Evolutionary conservation across 2,888 invertebrate species (phyloP), one percentile per base, ranked within the genome.

Genomic region (Melieria crassipennis): DNA sequence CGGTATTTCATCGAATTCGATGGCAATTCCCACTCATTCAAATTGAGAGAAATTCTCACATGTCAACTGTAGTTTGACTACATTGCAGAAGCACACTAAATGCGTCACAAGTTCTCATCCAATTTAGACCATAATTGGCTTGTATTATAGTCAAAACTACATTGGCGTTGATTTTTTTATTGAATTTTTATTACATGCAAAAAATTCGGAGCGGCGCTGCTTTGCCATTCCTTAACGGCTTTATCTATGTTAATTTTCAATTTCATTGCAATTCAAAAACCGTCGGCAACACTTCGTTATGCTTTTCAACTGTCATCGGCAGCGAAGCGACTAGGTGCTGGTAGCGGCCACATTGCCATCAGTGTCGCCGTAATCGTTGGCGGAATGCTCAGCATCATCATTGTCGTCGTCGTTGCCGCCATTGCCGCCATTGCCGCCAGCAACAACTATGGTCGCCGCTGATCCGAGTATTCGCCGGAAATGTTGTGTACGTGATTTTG

Each of bases 401-500:
- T 77, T 71, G 62, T 66, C 70, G 55, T 47, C 71, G 52, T 71
- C n/a, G 60, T 58, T 76, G 30, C 30, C 30, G 30, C 30, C 30
- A 30, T 58, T 76, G 30, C 30, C 30, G 30, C 30, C 30, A 30
- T 2, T 2, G 30, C 30, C 30, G 30, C 30, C 30, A 30, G 30
- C 30, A 30, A 30, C 30, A 30, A 30, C 30, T 30, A 30, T 30
- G 30, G 30, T 30, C 30, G 30, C 30, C 30, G 75, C 70, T 75
- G 78, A 75, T 77, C 77, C 78, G 77, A 76, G 70, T 62, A 78
- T 78, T 80, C 78, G 78, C 73, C 74, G 78, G 80, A 82, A 82
- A 82, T 81, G 83, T 83, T 82, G 78, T 80, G 82, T 82, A 82
- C 82, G 82, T 83, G 82, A 82, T 83, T 82, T 83, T 79, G 78